Percentiles rank a stretch among this genome's conserved stretches.
phyloP scores from a whole-genome alignment of 2,888 invertebrate species.

The Epinotia demarniana region DNA sequence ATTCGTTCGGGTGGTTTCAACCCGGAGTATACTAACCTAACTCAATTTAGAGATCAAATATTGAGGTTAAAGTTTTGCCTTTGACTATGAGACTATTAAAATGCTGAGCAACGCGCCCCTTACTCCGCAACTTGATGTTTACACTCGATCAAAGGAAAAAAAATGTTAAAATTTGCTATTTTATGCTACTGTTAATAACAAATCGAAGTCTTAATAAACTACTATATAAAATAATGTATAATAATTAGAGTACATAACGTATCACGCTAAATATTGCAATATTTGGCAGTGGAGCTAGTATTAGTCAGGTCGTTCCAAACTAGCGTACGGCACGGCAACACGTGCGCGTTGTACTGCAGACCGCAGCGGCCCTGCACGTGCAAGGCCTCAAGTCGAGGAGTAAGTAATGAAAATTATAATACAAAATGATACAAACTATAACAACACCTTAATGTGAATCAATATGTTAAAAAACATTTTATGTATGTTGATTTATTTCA shows the following conservation, averaged over 20 bases:
- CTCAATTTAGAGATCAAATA: neutral
- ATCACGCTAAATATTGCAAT: slow-evolving; percentile 58
- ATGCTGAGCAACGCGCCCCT: slow-evolving; percentile 47
- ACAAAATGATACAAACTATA: slow-evolving; percentile 59
- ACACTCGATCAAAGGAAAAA: slow-evolving; percentile 44
- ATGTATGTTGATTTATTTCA: slow-evolving; percentile 30
- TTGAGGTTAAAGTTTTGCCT: neutral
- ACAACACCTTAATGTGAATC: slow-evolving; percentile 52
- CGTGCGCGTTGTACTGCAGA: neutral
- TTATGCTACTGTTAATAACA: slow-evolving; percentile 56
- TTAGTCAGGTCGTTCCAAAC: slow-evolving; percentile 9
- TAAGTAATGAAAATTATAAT: slow-evolving; percentile 53
- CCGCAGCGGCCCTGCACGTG: neutral
- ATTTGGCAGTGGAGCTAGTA: slow-evolving; percentile 48
- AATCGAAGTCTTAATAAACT: slow-evolving; percentile 52
- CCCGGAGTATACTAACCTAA: neutral
- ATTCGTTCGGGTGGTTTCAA: neutral
- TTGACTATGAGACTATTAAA: neutral
- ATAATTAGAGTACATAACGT: slow-evolving; percentile 61
- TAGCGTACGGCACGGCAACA: neutral
- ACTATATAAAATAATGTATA: slow-evolving; percentile 64
- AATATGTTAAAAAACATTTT: slow-evolving; percentile 20
- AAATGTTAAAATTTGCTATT: slow-evolving; percentile 53
- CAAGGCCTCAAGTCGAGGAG: slow-evolving; percentile 60
- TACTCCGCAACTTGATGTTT: slow-evolving; percentile 65